phyloP scores from a whole-genome alignment of 2,113 vertebrate genomes.

The Callaeas wilsoni region DNA sequence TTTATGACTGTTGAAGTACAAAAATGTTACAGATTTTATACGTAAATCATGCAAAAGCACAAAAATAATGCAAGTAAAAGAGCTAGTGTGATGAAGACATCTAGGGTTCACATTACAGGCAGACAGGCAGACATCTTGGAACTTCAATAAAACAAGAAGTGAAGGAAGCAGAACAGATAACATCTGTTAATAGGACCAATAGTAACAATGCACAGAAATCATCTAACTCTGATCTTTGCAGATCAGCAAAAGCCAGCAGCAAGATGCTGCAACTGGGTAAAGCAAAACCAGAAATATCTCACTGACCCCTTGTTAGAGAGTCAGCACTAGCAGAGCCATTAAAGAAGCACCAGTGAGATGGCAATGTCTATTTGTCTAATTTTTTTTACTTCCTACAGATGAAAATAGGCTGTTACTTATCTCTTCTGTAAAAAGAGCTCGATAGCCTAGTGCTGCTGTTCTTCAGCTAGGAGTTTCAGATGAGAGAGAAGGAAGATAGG shows the following conservation, averaged over 20 bases:
- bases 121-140: not conserved
- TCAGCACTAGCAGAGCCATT: not conserved
- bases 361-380: not conserved
- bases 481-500: not conserved
- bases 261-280: not conserved
- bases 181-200: rapidly evolving
- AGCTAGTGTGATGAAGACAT: not conserved
- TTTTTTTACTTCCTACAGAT: not conserved
- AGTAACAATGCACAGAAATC: not conserved
- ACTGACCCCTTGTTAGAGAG: not conserved
- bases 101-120: not conserved
- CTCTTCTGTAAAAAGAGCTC: not conserved
- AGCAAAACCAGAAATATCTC: not conserved
- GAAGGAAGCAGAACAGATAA: not conserved
- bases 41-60: not conserved
- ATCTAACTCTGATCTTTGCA: not conserved
- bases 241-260: not conserved
- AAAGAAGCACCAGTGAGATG: not conserved
- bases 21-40: not conserved
- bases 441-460: not conserved
- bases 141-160: not conserved
- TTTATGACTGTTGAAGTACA: not conserved
- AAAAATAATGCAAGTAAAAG: not conserved
- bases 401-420: not conserved
- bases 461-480: not conserved